Conservation (phyloP, 2,888 invertebrate genomes). For the Andrena flavipes region DNA sequence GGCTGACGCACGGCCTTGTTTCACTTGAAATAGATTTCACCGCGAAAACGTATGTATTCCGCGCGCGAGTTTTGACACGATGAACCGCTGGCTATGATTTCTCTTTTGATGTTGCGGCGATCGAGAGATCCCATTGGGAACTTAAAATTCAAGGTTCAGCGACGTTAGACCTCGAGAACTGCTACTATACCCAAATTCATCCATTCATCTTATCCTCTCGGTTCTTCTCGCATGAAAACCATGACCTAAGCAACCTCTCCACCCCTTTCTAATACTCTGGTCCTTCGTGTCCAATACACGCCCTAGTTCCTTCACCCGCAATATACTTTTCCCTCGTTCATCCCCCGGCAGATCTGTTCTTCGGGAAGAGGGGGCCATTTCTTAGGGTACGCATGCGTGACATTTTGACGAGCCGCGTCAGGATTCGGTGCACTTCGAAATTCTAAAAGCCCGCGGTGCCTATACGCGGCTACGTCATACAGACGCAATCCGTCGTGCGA, state of each 20-base stretch:
- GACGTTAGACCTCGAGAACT: no score
- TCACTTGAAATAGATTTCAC: conserved; percentile 72
- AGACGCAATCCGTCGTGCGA: conserved; percentile 28
- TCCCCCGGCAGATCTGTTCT: background rate
- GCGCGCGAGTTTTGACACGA: conserved; percentile 54
- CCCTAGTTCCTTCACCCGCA: background rate
- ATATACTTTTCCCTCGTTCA: background rate
- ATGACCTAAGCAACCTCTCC: background rate
- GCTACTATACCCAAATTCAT: no score
- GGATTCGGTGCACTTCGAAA: conserved; percentile 7
- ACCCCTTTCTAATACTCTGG: background rate
- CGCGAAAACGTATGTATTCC: conserved; percentile 58
- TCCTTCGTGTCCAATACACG: background rate
- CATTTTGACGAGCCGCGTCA: conserved; percentile 21
- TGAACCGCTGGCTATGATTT: conserved; percentile 46
- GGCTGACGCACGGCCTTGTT: conserved; percentile 68
- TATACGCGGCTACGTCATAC: conserved; percentile 23
- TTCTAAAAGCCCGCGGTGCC: background rate
- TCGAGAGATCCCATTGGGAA: background rate
- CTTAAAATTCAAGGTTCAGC: no score
- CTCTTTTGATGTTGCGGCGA: conserved; percentile 7
- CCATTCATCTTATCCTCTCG: no score
- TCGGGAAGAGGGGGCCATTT: no score
- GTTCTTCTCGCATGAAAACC: background rate
- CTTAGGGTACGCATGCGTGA: background rate